These are phyloP conservation scores for Heliconius melpomene DNA, from an alignment of 1,140 invertebrate species.

Conservation along the genomic window DNA sequence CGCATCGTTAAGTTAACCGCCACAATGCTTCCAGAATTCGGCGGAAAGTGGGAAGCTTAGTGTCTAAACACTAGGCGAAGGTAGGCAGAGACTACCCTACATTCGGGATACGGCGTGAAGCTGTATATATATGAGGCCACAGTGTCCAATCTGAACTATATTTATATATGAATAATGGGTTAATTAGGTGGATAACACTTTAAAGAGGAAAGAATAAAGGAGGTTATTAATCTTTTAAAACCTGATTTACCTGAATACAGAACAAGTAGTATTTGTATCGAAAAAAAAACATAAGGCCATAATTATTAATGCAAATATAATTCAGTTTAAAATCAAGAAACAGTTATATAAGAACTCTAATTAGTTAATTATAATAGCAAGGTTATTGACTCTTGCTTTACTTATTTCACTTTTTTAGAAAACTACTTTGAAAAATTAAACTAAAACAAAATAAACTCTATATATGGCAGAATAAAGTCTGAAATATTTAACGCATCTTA, in stretches of 20 bases:
- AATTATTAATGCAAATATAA: background rate
- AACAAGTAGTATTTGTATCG: background rate
- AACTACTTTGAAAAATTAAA: background rate
- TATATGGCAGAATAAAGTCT: background rate
- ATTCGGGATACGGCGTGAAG: too few species aligned
- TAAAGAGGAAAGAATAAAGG: background rate
- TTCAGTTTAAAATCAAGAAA: background rate
- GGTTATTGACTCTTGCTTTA: slow-evolving; percentile 4
- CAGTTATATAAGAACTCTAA: slow-evolving; percentile 7
- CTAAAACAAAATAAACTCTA: background rate
- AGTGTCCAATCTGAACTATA: background rate
- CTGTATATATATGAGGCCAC: too few species aligned
- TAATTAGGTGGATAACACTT: background rate
- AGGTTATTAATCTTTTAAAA: slow-evolving; percentile 7
- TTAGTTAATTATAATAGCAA: background rate
- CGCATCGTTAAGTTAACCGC: too few species aligned
- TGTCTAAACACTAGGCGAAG: too few species aligned
- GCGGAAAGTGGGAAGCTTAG: too few species aligned
- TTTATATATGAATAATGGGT: background rate
- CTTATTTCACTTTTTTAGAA: slow-evolving; percentile 1
- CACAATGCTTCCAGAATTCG: too few species aligned
- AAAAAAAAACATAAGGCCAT: background rate
- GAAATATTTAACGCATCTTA: background rate
- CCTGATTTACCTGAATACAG: background rate
- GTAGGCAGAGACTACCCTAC: too few species aligned